phyloP scores from a whole-genome alignment of 2,888 invertebrate genomes.

The Trissoscelio sp. region DNA sequence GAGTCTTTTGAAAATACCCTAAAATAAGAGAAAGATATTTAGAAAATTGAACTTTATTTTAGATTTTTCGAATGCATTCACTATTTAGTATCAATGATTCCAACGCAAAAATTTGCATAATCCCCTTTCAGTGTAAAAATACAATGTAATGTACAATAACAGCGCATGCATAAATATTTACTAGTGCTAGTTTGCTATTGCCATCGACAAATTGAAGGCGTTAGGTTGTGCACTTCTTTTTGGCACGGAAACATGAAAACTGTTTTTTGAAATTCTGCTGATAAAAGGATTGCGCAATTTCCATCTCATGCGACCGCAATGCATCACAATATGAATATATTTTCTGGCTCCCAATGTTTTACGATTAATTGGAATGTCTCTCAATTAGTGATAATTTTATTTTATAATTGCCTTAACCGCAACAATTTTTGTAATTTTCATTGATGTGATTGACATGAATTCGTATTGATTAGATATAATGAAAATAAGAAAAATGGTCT shows the following conservation, averaged over 20 bases:
- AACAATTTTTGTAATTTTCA: constrained; percentile 11
- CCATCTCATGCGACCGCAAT: constrained; percentile 29
- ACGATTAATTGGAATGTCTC: constrained; percentile 14
- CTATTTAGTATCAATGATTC: no score
- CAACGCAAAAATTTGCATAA: neutral
- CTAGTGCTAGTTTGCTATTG: constrained; percentile 1
- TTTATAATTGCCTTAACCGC: constrained; percentile 11
- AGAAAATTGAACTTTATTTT: no score
- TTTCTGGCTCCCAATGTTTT: constrained; percentile 17
- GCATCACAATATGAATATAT: constrained; percentile 26
- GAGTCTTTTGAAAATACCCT: no score
- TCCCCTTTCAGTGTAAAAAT: neutral
- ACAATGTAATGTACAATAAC: constrained; percentile 4
- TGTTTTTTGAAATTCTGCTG: constrained; percentile 36
- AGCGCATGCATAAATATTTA: constrained; percentile 19
- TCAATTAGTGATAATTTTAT: constrained; percentile 32
- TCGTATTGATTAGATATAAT: neutral
- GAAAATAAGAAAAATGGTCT: no score
- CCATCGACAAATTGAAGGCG: constrained; percentile 40
- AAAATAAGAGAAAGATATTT: no score
- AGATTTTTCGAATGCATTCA: no score
- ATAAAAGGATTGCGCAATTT: constrained; percentile 49
- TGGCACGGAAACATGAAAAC: constrained; percentile 38
- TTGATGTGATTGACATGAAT: neutral
- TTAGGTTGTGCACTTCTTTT: constrained; percentile 27